Conservation (phyloP, 1,140 invertebrate genomes). For the Tribolium castaneum region DNA sequence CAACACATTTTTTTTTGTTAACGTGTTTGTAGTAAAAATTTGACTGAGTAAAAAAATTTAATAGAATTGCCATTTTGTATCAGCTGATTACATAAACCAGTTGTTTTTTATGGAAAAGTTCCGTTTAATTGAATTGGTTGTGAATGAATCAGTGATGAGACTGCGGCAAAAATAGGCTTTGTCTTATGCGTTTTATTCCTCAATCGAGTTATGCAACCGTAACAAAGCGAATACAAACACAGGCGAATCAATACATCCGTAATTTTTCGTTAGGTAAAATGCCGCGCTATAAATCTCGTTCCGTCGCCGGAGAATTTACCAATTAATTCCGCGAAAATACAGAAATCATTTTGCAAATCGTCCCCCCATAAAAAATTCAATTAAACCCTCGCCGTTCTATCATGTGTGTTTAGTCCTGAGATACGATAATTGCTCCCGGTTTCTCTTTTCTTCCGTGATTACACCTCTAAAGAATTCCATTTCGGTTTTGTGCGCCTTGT, state of each 20-base stretch:
- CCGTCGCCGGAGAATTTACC: background rate
- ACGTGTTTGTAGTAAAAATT: too few relatives aligned
- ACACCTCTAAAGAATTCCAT: slow-evolving; percentile 33
- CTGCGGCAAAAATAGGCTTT: too few relatives aligned
- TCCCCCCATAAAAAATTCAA: background rate
- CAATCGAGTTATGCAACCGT: background rate
- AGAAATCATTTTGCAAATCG: background rate
- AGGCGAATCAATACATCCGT: background rate
- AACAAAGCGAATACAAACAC: background rate
- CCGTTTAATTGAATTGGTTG: too few relatives aligned
- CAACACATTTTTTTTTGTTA: too few relatives aligned
- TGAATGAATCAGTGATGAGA: too few relatives aligned
- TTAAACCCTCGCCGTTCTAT: background rate
- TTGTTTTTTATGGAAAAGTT: too few relatives aligned
- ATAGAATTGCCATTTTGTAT: too few relatives aligned
- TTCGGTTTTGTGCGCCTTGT: slow-evolving; percentile 15
- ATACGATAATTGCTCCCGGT: slow-evolving; percentile 20
- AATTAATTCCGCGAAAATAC: background rate
- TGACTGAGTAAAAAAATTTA: too few relatives aligned
- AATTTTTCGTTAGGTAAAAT: background rate
- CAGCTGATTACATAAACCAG: too few relatives aligned
- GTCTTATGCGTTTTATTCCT: too few relatives aligned
- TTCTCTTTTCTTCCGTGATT: slow-evolving; percentile 2
- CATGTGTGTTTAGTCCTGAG: background rate
- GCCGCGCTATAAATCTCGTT: background rate